Percentiles rank a stretch among this genome's conserved stretches.
These are phyloP conservation scores for Sebastes matsubarae DNA, from an alignment of 2,797 vertebrate species.

Conservation along the genomic window DNA sequence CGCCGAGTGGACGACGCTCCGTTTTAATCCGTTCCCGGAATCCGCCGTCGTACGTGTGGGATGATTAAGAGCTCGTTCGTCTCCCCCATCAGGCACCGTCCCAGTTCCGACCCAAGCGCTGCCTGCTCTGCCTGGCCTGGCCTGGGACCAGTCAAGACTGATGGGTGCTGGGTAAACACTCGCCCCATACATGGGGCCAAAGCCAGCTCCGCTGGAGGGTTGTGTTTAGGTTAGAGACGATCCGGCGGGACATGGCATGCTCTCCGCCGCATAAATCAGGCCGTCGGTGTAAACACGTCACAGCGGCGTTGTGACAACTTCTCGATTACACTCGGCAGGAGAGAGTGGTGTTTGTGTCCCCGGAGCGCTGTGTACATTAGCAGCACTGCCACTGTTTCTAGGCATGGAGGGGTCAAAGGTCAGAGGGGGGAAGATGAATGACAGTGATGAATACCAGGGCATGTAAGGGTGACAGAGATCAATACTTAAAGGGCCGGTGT, in stretches of 20 bases:
- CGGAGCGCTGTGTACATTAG: neutral
- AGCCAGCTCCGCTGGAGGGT: slow-evolving; percentile 36
- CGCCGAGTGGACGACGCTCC: neutral
- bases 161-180: slow-evolving; percentile 60
- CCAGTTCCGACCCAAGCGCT: neutral
- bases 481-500: neutral
- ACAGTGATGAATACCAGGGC: neutral
- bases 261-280: slow-evolving; percentile 65
- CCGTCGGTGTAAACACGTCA: slow-evolving; percentile 70
- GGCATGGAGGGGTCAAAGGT: slow-evolving; percentile 8
- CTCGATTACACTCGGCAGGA: slow-evolving; percentile 40
- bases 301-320: slow-evolving; percentile 19
- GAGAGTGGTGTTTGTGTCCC: slow-evolving; percentile 22
- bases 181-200: slow-evolving; percentile 65
- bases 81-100: neutral
- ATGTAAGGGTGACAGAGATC: neutral
- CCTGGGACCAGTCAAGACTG: slow-evolving; percentile 52
- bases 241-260: slow-evolving; percentile 45
- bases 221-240: slow-evolving; percentile 61
- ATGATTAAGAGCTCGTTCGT: slow-evolving; percentile 27
- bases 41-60: neutral
- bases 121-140: slow-evolving; percentile 32
- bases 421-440: neutral
- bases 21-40: slow-evolving; percentile 45
- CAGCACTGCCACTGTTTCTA: slow-evolving; percentile 7